Evolutionary conservation across 2,888 invertebrate species (phyloP).

Genomic region (Limulus polyphemus): DNA sequence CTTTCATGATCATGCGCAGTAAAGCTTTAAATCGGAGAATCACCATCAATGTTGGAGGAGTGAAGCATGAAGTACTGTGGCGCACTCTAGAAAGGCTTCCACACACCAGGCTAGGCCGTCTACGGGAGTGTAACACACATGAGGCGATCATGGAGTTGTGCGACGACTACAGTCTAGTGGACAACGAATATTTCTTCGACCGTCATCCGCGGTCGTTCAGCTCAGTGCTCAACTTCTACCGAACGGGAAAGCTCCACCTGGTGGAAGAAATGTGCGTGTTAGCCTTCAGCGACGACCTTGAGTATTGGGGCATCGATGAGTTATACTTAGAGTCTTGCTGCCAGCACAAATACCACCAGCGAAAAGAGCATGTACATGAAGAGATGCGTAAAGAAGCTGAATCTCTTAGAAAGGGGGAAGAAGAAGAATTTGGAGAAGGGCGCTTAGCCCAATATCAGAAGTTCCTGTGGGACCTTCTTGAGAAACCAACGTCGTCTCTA

Average conservation of each 20-base stretch:
- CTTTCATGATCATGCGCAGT: conserved; percentile 90
- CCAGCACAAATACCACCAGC: conserved; percentile 95
- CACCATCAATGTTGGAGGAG: conserved; percentile 51
- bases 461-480: conserved; percentile 93
- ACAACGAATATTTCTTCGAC: conserved; percentile 98
- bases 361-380: conserved; percentile 95
- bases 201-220: conserved; percentile 95
- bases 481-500: conserved; percentile 93
- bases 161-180: conserved; percentile 91
- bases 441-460: conserved; percentile 90
- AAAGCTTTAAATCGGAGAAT: conserved; percentile 79
- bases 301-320: conserved; percentile 98
- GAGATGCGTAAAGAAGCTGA: conserved; percentile 98
- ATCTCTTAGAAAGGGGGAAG: conserved; percentile 78
- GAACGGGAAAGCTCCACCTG: conserved; percentile 92
- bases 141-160: conserved; percentile 62
- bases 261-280: conserved; percentile 99
- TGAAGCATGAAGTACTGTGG: conserved; percentile 40
- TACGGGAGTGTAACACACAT: conserved; percentile 35
- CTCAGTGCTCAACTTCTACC: conserved; percentile 80
- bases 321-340: conserved; percentile 94
- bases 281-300: conserved; percentile 94
- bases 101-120: conserved; percentile 37
- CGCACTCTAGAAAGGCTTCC: conserved; percentile 39
- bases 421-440: conserved; percentile 91